Conservation (phyloP, 2,888 invertebrate genomes). For the Tethea ocularis region DNA sequence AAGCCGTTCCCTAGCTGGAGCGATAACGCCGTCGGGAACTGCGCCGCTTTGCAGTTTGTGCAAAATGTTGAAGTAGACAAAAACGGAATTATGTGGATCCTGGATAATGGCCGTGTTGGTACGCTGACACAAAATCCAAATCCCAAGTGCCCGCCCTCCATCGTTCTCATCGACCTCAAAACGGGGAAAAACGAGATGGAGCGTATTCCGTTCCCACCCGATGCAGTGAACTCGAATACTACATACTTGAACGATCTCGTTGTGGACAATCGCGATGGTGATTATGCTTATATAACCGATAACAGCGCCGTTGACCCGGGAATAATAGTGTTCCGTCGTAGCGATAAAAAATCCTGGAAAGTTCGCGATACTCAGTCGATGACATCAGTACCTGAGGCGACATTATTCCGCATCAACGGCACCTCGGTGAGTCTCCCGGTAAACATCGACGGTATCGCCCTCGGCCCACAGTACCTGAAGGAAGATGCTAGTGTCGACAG, state of each 20-base stretch:
- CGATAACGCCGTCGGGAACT: constrained; percentile 86
- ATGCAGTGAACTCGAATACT: constrained; percentile 82
- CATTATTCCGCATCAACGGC: constrained; percentile 84
- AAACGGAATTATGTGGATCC: constrained; percentile 87
- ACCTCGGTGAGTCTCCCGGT: constrained; percentile 83
- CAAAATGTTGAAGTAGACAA: constrained; percentile 90
- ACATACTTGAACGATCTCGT: constrained; percentile 89
- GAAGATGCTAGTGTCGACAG: constrained; percentile 65
- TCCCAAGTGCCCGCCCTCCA: constrained; percentile 86
- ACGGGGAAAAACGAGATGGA: constrained; percentile 81
- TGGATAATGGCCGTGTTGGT: constrained; percentile 87
- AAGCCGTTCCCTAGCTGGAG: constrained; percentile 89
- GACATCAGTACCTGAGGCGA: constrained; percentile 84
- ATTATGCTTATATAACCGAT: constrained; percentile 89
- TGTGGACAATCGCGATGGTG: constrained; percentile 87
- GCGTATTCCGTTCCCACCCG: constrained; percentile 85
- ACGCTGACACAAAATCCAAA: constrained; percentile 82
- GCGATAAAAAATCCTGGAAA: constrained; percentile 88
- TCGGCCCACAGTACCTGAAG: constrained; percentile 84
- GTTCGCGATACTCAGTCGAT: constrained; percentile 86
- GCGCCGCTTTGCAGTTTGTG: constrained; percentile 88
- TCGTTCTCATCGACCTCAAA: constrained; percentile 87
- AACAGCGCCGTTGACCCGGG: constrained; percentile 87
- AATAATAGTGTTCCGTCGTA: constrained; percentile 87
- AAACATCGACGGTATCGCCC: constrained; percentile 88